A percentile compares a stretch with the other conserved stretches of the same genome.
phyloP scores from a whole-genome alignment of 2,888 invertebrate genomes.

The Amiota communis region DNA sequence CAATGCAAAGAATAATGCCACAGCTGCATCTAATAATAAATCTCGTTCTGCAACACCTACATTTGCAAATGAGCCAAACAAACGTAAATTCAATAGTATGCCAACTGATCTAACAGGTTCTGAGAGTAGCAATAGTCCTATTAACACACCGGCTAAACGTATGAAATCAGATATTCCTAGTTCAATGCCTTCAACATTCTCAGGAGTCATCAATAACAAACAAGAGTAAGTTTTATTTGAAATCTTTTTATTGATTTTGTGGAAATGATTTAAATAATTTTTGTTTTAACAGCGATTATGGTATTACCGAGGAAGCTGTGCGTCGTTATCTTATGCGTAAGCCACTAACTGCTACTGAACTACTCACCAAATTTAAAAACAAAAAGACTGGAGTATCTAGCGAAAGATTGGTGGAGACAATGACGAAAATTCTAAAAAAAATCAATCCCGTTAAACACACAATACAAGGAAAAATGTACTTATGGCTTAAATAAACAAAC shows the following conservation, averaged over 20 bases:
- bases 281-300: constrained; percentile 80
- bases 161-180: constrained; percentile 66
- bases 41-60: constrained; percentile 74
- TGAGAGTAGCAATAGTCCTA: constrained; percentile 72
- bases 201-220: constrained; percentile 70
- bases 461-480: constrained; percentile 94
- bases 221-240: constrained; percentile 65
- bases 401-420: constrained; percentile 92
- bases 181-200: constrained; percentile 71
- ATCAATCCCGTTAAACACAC: constrained; percentile 95
- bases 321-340: constrained; percentile 94
- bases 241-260: not conserved
- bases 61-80: constrained; percentile 56
- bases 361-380: constrained; percentile 95
- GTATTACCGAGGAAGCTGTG: constrained; percentile 95
- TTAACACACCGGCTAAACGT: constrained; percentile 71
- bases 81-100: constrained; percentile 71
- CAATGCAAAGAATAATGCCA: constrained; percentile 30
- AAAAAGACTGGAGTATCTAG: constrained; percentile 93
- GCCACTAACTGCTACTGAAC: constrained; percentile 97
- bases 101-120: constrained; percentile 72
- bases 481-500: constrained; percentile 80
- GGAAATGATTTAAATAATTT: not conserved
- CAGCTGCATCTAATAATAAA: constrained; percentile 52
- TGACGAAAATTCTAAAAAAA: constrained; percentile 95